Conservation (phyloP, 2,888 invertebrate genomes). For the Hirudinaria manillensis region DNA sequence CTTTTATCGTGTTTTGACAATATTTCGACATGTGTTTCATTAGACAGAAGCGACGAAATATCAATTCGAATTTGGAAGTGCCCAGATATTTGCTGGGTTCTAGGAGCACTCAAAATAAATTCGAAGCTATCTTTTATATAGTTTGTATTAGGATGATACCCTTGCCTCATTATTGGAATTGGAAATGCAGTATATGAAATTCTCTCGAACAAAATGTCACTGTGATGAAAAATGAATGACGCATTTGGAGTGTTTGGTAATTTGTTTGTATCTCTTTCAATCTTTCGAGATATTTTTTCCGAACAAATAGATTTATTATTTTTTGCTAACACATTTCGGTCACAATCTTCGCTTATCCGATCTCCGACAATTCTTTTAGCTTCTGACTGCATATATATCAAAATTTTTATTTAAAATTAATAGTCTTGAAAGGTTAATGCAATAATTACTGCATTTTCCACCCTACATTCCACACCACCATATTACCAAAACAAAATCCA, state of each 20-base stretch:
- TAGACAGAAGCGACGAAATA: not conserved
- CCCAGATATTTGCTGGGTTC: not conserved
- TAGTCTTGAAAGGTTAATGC: too few relatives aligned
- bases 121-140: not conserved
- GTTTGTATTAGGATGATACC: not conserved
- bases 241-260: not conserved
- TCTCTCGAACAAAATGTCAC: not conserved
- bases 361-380: not conserved
- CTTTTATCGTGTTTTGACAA: slow-evolving; percentile 1
- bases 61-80: not conserved
- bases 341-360: too few relatives aligned
- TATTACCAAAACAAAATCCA: too few relatives aligned
- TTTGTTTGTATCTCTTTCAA: too few relatives aligned
- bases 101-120: not conserved
- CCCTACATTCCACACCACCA: too few relatives aligned
- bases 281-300: too few relatives aligned
- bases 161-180: not conserved
- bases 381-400: too few relatives aligned
- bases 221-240: slow-evolving; percentile 6
- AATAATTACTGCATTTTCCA: too few relatives aligned
- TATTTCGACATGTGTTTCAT: not conserved
- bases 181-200: not conserved
- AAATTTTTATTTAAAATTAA: too few relatives aligned
- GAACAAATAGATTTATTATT: too few relatives aligned
- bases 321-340: too few relatives aligned